Conservation (phyloP, 2,113 vertebrate species). For the Tylochromis polylepis region DNA sequence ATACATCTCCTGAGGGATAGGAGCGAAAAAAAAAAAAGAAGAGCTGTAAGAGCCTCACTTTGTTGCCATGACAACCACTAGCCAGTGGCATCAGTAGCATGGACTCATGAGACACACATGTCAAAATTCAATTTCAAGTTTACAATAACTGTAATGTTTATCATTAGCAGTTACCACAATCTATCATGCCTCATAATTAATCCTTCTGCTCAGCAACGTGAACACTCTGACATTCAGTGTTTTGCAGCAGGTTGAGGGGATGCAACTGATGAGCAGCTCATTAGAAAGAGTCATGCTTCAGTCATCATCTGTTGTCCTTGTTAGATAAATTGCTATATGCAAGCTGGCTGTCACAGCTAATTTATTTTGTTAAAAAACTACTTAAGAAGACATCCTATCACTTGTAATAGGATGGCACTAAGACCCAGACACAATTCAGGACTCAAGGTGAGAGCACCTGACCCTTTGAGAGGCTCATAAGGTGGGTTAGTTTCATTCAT, state of each 20-base stretch:
- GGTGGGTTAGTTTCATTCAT: background rate
- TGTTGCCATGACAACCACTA: conserved; percentile 70
- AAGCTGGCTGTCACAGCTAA: background rate
- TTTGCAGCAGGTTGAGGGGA: conserved; percentile 8
- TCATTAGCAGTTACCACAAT: conserved; percentile 11
- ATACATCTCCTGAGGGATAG: conserved; percentile 60
- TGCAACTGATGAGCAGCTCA: background rate
- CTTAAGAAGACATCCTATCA: background rate
- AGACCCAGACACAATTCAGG: background rate
- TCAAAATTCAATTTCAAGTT: conserved; percentile 48
- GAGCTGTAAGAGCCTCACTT: conserved; percentile 55
- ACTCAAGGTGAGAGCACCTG: background rate
- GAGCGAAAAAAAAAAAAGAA: background rate
- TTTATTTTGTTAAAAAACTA: background rate
- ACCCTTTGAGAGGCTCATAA: background rate
- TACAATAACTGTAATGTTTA: conserved; percentile 9
- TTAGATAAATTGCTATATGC: background rate
- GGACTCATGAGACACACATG: conserved; percentile 48
- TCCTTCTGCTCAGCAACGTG: background rate
- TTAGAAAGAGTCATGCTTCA: background rate
- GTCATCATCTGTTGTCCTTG: background rate
- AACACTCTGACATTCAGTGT: background rate
- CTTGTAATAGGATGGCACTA: background rate
- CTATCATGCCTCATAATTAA: background rate
- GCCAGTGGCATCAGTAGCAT: conserved; percentile 43